Evolutionary conservation across 2,797 vertebrate species (phyloP), one percentile per base, ranked within the genome.

Genomic region (Rhynchonycteris naso): DNA sequence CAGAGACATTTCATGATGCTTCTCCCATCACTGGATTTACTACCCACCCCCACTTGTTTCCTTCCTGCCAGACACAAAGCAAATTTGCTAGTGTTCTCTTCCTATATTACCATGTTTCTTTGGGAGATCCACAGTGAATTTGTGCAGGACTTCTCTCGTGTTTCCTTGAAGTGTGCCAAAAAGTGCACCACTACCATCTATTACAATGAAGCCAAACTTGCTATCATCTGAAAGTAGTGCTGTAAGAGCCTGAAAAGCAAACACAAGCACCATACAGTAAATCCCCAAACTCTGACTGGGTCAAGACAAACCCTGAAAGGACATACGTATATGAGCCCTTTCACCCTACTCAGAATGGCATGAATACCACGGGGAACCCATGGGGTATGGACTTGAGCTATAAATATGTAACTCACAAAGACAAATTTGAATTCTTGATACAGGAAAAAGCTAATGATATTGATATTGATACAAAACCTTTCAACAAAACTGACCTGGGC

Each of bases 101-200:
- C 28, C 58, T 1, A 28, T 4, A 5, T 98, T 99, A 99, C 99
- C 99, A 54, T 99, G 99, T 98, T 99, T 99, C 98, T 99, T 99
- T 98, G 99, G 99, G 97, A 99, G 99, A 98, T 99, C 99, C 99
- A 99, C 99, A 97, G 99, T 99, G 98, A 99, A 99, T 98, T 99
- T 99, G 99, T 99, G 99, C 97, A 99, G 98, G 97, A 99, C 99
- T 98, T 99, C 99, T 98, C 99, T 98, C 93, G 99, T 99, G 98
- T 99, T 99, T 97, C 99, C 99, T 98, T 99, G 99, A 80, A 99
- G 99, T 26, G 99, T 99, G 98, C 99, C 99, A 95, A 99, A 99
- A 97, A 99, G 99, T 35, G 99, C 99, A 94, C 99, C 99, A 26
- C 99, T 99, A 71, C 99, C 99, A 83, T 99, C 99, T 97, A 99